Evolutionary conservation across 2,888 invertebrate genomes (phyloP), one percentile per base, ranked within the genome.

Genomic region (Lamproptera curius): DNA sequence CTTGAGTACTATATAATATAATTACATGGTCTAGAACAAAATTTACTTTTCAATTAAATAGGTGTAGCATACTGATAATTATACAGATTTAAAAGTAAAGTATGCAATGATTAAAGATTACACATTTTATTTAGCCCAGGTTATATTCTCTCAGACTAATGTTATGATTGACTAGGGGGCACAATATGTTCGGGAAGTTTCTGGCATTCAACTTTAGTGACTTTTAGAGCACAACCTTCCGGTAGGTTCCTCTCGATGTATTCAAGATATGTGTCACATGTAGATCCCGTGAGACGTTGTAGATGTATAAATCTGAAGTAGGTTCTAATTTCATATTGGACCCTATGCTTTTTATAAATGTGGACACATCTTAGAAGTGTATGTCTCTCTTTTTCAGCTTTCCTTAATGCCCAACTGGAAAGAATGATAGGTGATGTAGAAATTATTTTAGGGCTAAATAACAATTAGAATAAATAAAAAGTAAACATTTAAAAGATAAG

Each of bases 221-320:
- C 93, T 89, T 97, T 97, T 76, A 99, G 90, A 2, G 96, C 96
- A 55, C 99, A 95, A 31, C 99, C 99, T 89, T 99, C 99, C 0
- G 99, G 99, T 45, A 99, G 89, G 88, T 99, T 99, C 62, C 99
- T 89, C 76, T 99, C 93, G 50, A 98, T 92, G 73, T 99, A 99
- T 84, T 99, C 99, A 43, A 99, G 81, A 72, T 95, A 95, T 8
- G 99, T 98, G 58, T 96, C 96, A 39, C 97, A 94, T 9, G 99
- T 99, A 2, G 98, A 98, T 0, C 97, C 97, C 0, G 99, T 99
- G 9, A 99, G 70, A 63, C 94, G 90, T 62, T 93, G 92, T 17
- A 97, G 91, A 63, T 94, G 92, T 66, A 98, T 88, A 65, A 94
- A 94, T 52, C 94, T 91, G 75, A 93, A 98, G 79, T 98, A 95